phyloP scores from a whole-genome alignment of 2,888 invertebrate species.

The Eupithecia insigniata region DNA sequence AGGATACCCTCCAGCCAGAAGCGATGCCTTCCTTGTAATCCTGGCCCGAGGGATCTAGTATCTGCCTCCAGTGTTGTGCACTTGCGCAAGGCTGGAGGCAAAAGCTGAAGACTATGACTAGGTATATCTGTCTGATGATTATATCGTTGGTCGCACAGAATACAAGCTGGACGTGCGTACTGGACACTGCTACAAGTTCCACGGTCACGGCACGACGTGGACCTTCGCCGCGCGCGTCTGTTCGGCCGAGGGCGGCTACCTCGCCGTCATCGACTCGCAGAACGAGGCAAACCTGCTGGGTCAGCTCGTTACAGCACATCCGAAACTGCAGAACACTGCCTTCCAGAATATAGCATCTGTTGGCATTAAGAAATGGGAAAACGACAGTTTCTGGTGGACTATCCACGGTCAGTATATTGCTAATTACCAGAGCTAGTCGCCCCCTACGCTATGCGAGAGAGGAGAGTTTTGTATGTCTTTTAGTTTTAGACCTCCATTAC shows the following conservation, averaged over 20 bases:
- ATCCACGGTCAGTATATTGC: slow-evolving; percentile 13
- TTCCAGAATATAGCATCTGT: neutral
- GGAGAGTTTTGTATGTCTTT: too few species aligned
- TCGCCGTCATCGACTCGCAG: slow-evolving; percentile 15
- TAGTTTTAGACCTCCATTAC: too few species aligned
- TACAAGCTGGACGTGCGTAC: slow-evolving; percentile 15
- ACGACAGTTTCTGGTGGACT: slow-evolving; percentile 14
- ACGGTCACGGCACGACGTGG: slow-evolving; percentile 5
- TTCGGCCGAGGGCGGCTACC: slow-evolving; percentile 19
- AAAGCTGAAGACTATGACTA: too few species aligned
- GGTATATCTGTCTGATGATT: too few species aligned
- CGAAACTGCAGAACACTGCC: neutral
- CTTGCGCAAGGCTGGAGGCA: too few species aligned
- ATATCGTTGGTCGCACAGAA: neutral
- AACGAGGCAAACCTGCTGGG: slow-evolving; percentile 4
- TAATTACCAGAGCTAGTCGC: neutral
- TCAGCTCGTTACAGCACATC: slow-evolving; percentile 1
- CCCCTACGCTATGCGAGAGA: neutral
- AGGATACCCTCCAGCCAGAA: too few species aligned
- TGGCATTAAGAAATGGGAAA: slow-evolving; percentile 4
- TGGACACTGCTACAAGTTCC: slow-evolving; percentile 22
- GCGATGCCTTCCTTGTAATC: too few species aligned
- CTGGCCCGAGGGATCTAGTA: too few species aligned
- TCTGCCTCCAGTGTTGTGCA: too few species aligned
- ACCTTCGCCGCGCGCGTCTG: slow-evolving; percentile 1